Conservation (phyloP, 2,797 vertebrate genomes). For the Lepus townsendii region DNA sequence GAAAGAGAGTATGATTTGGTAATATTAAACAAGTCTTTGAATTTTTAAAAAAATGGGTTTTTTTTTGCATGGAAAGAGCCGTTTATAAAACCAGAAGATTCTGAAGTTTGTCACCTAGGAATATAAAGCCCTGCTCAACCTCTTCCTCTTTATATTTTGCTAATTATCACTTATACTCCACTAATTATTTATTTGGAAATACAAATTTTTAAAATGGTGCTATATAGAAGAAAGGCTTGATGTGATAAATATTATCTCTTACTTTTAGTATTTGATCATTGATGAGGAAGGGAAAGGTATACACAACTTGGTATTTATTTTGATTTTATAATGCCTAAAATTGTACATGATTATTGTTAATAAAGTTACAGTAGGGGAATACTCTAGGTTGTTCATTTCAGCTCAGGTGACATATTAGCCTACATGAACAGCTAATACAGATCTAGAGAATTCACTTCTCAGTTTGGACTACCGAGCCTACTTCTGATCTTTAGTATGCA, state of each 20-base stretch:
- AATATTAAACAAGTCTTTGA: slow-evolving; percentile 59
- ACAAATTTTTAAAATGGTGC: slow-evolving; percentile 44
- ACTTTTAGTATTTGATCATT: slow-evolving; percentile 57
- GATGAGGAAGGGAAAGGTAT: not conserved
- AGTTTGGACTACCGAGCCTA: slow-evolving; percentile 9
- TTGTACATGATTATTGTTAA: slow-evolving; percentile 58
- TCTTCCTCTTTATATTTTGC: slow-evolving; percentile 49
- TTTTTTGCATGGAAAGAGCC: not conserved
- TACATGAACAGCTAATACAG: slow-evolving; percentile 7
- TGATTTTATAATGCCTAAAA: slow-evolving; percentile 47
- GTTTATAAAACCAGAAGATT: slow-evolving; percentile 50
- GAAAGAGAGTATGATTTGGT: slow-evolving; percentile 50
- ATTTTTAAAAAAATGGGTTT: not conserved
- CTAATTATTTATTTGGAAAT: slow-evolving; percentile 62
- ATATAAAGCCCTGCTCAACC: not conserved
- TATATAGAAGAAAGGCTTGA: slow-evolving; percentile 35
- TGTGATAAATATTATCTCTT: slow-evolving; percentile 55
- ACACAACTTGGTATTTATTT: slow-evolving; percentile 47
- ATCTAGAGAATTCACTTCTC: slow-evolving; percentile 53
- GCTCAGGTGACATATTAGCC: not conserved
- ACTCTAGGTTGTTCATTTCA: slow-evolving; percentile 18
- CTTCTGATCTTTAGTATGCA: slow-evolving; percentile 33
- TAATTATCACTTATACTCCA: slow-evolving; percentile 58
- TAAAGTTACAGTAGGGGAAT: slow-evolving; percentile 27
- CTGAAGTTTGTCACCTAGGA: slow-evolving; percentile 36